Conservation (phyloP, 2,888 invertebrate genomes). For the Dasysyrphus tricinctus region DNA sequence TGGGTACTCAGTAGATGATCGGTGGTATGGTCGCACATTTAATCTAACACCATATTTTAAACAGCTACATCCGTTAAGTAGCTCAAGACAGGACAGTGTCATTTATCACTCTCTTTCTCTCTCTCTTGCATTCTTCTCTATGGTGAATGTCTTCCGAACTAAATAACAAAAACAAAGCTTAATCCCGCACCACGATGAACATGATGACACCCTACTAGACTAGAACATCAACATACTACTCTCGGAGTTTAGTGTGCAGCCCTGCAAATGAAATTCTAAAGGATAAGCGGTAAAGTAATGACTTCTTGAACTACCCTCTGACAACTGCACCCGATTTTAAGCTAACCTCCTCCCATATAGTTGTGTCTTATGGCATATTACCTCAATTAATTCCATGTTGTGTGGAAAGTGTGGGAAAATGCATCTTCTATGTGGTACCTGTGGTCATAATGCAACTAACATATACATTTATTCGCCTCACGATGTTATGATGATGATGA, state of each 20-base stretch:
- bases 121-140: neutral
- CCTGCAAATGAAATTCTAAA: constrained; percentile 50
- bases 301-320: constrained; percentile 48
- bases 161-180: constrained; percentile 5
- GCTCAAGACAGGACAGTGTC: constrained; percentile 9
- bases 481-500: neutral
- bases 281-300: constrained; percentile 55
- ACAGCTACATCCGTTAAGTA: constrained; percentile 25
- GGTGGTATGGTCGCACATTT: neutral
- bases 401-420: constrained; percentile 33
- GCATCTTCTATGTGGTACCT: constrained; percentile 35
- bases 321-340: constrained; percentile 9
- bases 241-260: neutral
- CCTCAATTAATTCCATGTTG: constrained; percentile 55
- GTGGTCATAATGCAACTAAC: constrained; percentile 11
- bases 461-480: neutral
- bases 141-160: neutral
- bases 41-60: neutral
- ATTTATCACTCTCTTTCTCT: neutral
- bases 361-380: constrained; percentile 38
- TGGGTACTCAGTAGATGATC: neutral
- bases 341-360: neutral
- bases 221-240: neutral
- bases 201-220: constrained; percentile 7
- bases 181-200: constrained; percentile 1